Base-by-base conservation (phyloP, 2,888 invertebrate species). In the Acronicta leporina region DNA sequence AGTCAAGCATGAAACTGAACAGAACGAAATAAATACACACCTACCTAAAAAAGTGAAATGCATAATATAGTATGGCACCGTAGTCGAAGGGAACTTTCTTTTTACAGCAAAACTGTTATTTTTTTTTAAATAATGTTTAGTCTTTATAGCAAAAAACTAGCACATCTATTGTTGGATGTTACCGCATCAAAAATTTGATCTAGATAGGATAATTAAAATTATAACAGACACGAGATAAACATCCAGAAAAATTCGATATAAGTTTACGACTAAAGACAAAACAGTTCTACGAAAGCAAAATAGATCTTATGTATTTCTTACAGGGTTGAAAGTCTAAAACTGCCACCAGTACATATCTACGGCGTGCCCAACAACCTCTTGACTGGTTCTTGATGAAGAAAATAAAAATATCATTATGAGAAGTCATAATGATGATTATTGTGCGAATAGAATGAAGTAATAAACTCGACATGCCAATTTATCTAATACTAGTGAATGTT, bases 201-300 rank as follows among this genome's bases (percentile, higher is more conserved):
- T 51, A 66, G 67, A 57, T 72, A 57, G 30, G 67, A 66, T 72
- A 57, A 20, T 41, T 25, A 67, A 59, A 47, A 40, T 13, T 57
- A 33, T 51, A 41, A 47, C 40, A 5, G 16, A 44, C 35, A 25
- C 5, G 30, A 14, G 30, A 30, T 5, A n/a, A 38, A 38, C 38
- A 38, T 38, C 38, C 38, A n/a, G 38, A 38, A 38, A 38, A n/a
- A 38, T 38, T 11, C 38, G 5, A 38, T n/a, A 38, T 38, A 13
- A 35, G 13, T 35, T 35, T 13, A n/a, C 25, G n/a, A 2, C 25
- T 14, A 2, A 6, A 13, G 40, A 43, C 20, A 20, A 43, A n/a
- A 15, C 20, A 25, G 20, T 38, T 38, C 4, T 13, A 20, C 44
- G 9, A 14, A 16, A 15, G 9, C 9, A 40, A 38, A 48, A 43